Conservation (phyloP, 2,113 vertebrate species). For the Uria lomvia region DNA sequence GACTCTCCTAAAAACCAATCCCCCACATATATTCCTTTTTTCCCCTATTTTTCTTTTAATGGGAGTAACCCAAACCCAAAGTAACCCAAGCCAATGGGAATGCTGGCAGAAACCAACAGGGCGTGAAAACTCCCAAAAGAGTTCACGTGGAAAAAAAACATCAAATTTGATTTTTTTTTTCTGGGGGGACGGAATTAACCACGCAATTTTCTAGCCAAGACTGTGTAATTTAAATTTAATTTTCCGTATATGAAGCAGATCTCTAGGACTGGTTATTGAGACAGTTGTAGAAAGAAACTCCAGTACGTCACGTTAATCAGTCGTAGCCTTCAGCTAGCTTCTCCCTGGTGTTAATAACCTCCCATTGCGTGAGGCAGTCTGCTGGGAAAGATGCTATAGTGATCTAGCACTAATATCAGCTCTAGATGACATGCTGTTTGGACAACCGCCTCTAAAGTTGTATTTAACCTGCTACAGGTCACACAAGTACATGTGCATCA, state of each 20-base stretch:
- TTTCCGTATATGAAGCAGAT: constrained; percentile 71
- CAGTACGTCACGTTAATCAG: constrained; percentile 81
- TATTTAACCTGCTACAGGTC: constrained; percentile 25
- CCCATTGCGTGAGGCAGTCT: constrained; percentile 25
- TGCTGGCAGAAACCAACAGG: constrained; percentile 30
- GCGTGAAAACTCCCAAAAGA: constrained; percentile 40
- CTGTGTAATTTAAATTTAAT: constrained; percentile 66
- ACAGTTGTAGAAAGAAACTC: constrained; percentile 70
- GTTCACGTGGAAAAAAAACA: constrained; percentile 44
- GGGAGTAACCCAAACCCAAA: neutral
- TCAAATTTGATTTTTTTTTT: constrained; percentile 57
- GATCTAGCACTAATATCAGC: neutral
- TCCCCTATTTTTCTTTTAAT: neutral
- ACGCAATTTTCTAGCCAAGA: constrained; percentile 58
- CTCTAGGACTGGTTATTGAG: constrained; percentile 75
- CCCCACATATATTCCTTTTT: neutral
- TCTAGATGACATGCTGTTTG: constrained; percentile 22
- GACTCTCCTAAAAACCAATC: neutral
- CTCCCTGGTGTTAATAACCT: constrained; percentile 66
- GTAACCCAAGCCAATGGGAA: neutral
- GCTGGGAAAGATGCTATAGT: constrained; percentile 1
- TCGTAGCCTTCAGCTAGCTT: constrained; percentile 74
- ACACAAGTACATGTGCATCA: neutral
- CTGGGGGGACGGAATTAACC: constrained; percentile 3
- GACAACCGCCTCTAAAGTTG: neutral